Evolutionary conservation across 1,140 invertebrate species (phyloP).

Genomic region (Holotrichia oblita): DNA sequence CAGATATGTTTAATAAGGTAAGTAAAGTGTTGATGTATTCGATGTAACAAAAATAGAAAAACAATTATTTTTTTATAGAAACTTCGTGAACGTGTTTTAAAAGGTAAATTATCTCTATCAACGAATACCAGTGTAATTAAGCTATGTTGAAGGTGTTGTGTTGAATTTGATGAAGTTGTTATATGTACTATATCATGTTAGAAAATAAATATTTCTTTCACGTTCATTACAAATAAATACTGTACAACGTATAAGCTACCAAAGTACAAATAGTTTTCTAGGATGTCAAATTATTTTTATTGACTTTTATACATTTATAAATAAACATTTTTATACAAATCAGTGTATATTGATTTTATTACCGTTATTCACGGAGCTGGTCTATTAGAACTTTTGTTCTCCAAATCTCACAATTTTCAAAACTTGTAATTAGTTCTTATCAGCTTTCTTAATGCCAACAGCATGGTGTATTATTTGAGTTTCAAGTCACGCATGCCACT

Average conservation of each 20-base stretch:
- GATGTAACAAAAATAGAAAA: not conserved
- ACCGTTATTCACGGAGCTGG: no score
- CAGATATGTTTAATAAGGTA: constrained; percentile 58
- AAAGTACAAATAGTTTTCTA: constrained; percentile 13
- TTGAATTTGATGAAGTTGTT: not conserved
- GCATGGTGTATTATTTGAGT: no score
- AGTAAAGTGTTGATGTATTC: constrained; percentile 27
- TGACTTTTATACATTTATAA: not conserved
- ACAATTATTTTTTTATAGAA: constrained; percentile 54
- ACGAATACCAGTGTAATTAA: constrained; percentile 54
- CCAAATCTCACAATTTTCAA: no score
- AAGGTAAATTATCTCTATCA: constrained; percentile 54
- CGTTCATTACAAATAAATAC: no score
- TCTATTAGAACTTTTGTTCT: no score
- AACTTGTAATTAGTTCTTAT: no score
- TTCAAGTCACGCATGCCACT: no score
- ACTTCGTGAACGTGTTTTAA: constrained; percentile 52
- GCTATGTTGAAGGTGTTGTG: constrained; percentile 40
- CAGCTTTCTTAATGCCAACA: no score
- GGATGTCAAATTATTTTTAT: not conserved
- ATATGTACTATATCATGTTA: no score
- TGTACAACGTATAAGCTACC: not conserved
- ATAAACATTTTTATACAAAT: no score
- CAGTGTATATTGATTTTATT: no score
- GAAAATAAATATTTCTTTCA: no score